Evolutionary conservation across 2,113 vertebrate genomes (phyloP).

Genomic region (Grammomys surdaster): DNA sequence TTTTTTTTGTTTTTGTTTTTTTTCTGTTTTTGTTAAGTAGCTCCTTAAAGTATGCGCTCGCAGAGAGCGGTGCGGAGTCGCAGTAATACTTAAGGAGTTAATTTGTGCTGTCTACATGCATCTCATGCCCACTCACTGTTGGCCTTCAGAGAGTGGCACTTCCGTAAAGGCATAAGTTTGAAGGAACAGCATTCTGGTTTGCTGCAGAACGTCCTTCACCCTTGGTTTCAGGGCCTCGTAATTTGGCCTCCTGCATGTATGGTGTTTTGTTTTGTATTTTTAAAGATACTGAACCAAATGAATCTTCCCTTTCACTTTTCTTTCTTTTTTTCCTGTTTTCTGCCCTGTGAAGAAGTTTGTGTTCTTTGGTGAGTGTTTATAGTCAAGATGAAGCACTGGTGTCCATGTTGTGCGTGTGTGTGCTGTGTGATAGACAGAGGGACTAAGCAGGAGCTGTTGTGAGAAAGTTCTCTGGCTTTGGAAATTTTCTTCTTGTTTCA

Average conservation of each 20-base stretch:
- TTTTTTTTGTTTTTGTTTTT: constrained; percentile 58
- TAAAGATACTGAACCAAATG: constrained; percentile 82
- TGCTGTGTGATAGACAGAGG: constrained; percentile 71
- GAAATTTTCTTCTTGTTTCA: constrained; percentile 58
- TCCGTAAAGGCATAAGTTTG: constrained; percentile 74
- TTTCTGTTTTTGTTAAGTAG: constrained; percentile 85
- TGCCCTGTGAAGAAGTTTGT: constrained; percentile 84
- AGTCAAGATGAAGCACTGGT: constrained; percentile 82
- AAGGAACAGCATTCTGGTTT: constrained; percentile 78
- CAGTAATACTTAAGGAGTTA: constrained; percentile 92
- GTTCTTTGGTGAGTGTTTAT: constrained; percentile 86
- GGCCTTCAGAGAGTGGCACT: constrained; percentile 77
- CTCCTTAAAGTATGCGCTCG: constrained; percentile 91
- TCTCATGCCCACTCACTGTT: constrained; percentile 80
- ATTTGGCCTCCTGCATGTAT: constrained; percentile 82
- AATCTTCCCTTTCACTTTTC: constrained; percentile 84
- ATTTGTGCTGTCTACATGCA: constrained; percentile 91
- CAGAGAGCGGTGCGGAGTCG: constrained; percentile 88
- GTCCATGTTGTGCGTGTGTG: constrained; percentile 85
- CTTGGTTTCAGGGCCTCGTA: constrained; percentile 74
- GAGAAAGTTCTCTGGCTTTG: constrained; percentile 47
- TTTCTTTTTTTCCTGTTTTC: constrained; percentile 85
- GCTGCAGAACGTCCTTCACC: constrained; percentile 77
- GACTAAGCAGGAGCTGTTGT: neutral
- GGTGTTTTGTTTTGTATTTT: constrained; percentile 51